Percentiles rank a stretch among this genome's conserved stretches.
Conservation (phyloP, 2,888 invertebrate genomes). For the Volucella bombylans region DNA sequence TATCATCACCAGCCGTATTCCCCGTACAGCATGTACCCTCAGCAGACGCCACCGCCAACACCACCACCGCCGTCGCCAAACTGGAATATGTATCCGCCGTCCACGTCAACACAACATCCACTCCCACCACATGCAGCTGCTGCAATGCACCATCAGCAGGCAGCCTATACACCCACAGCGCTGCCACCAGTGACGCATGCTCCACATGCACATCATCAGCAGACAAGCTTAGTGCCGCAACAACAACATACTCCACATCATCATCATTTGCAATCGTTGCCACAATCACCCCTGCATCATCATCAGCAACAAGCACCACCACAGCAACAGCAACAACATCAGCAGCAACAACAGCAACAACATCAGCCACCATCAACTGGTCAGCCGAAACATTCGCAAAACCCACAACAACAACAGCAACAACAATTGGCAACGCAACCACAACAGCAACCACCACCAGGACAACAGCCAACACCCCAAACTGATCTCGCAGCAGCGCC, state of each 20-base stretch:
- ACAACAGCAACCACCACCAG: conserved; percentile 79
- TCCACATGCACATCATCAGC: conserved; percentile 74
- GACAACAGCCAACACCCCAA: conserved; percentile 75
- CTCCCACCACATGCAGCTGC: conserved; percentile 74
- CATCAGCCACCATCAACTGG: conserved; percentile 76
- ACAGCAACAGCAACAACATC: conserved; percentile 55
- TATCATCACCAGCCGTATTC: conserved; percentile 82
- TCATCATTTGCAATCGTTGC: conserved; percentile 66
- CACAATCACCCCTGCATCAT: conserved; percentile 75
- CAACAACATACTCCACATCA: conserved; percentile 75
- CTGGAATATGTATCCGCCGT: conserved; percentile 85
- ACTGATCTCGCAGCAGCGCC: conserved; percentile 67
- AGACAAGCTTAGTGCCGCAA: conserved; percentile 61
- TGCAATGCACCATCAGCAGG: conserved; percentile 75
- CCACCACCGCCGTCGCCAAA: conserved; percentile 84
- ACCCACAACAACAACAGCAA: conserved; percentile 74
- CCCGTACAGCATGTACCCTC: conserved; percentile 82
- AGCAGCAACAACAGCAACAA: conserved; percentile 65
- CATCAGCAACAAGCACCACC: conserved; percentile 84
- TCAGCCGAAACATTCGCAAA: conserved; percentile 72
- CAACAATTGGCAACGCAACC: conserved; percentile 83
- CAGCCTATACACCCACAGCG: conserved; percentile 77
- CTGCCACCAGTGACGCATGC: conserved; percentile 76
- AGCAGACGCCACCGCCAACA: conserved; percentile 82
- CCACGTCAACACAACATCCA: conserved; percentile 78